A percentile compares a stretch with the other conserved stretches of the same genome.
phyloP scores from a whole-genome alignment of 2,113 vertebrate genomes.

The Podarcis muralis region DNA sequence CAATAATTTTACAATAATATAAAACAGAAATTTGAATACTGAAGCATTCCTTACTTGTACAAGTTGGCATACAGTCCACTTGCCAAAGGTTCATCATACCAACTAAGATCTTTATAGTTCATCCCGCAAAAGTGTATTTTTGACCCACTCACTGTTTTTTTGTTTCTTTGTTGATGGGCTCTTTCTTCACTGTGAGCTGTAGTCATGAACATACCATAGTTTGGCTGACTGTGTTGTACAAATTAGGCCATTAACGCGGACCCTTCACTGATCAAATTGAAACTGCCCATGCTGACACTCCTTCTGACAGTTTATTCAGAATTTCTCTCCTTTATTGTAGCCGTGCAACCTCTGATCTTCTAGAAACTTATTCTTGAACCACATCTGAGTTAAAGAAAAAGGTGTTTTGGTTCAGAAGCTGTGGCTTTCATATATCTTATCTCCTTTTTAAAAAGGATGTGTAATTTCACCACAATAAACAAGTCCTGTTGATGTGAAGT shows the following conservation, averaged over 20 bases:
- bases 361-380: background rate
- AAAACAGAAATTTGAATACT: background rate
- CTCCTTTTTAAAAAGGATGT: background rate
- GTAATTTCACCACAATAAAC: no score
- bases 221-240: no score
- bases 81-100: background rate
- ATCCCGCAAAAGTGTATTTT: background rate
- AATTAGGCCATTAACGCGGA: background rate
- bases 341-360: background rate
- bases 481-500: background rate
- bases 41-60: background rate
- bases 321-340: background rate
- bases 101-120: background rate
- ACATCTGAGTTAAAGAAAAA: background rate
- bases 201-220: no score
- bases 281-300: background rate
- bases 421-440: background rate
- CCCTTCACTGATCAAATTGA: background rate
- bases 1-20: background rate
- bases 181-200: no score
- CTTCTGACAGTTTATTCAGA: background rate
- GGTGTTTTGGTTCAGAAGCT: background rate
- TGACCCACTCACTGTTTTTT: background rate
- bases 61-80: background rate
- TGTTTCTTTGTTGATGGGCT: no score